Evolutionary conservation across 2,113 vertebrate genomes (phyloP), one percentile per base, ranked within the genome.

Genomic region (Phaetusa simplex): DNA sequence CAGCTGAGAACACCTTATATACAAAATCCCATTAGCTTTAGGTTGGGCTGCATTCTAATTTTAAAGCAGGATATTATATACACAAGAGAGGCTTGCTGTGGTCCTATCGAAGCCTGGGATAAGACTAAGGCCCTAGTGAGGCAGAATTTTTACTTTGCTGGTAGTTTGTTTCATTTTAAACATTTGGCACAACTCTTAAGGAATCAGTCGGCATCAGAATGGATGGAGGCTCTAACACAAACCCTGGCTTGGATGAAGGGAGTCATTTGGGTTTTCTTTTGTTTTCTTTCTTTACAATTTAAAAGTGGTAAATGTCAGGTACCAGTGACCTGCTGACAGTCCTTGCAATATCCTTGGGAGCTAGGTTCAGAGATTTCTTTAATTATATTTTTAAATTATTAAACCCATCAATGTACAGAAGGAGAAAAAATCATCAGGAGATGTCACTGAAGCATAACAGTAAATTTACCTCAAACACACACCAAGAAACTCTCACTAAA

Each of bases 11-110:
- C 71, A 81, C 20, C 24, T 87, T 95, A 93, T 91, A 71, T 94
- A 93, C 52, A 95, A 93, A 97, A 91, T 49, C 32, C n/a, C 50
- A 24, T 52, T 81, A 85, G 34, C 47, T 72, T 78, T 50, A 90
- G 30, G 22, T 36, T 92, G 56, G 52, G 20, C 81, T 95, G 47
- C 84, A 85, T 47, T 83, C 67, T 82, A 65, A 76, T 78, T 85
- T 91, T 96, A 92, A 93, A 93, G 82, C 82, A 94, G 49, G 24
- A 30, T 88, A 91, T 72, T 55, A 82, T 59, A 47, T 64, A 83
- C 15, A 87, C 19, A 78, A 72, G 22, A 92, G 50, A 79, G 85
- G 58, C 56, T 72, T 82, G 36, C 52, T 45, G 26, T 93, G 58
- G 82, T 96, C 67, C 76, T 92, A n/a, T 27, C 70, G 73, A 95